A percentile compares a stretch with the other conserved stretches of the same genome.
These are phyloP conservation scores for Phoxinus dragarum DNA, from an alignment of 2,797 vertebrate species.

Conservation along the genomic window DNA sequence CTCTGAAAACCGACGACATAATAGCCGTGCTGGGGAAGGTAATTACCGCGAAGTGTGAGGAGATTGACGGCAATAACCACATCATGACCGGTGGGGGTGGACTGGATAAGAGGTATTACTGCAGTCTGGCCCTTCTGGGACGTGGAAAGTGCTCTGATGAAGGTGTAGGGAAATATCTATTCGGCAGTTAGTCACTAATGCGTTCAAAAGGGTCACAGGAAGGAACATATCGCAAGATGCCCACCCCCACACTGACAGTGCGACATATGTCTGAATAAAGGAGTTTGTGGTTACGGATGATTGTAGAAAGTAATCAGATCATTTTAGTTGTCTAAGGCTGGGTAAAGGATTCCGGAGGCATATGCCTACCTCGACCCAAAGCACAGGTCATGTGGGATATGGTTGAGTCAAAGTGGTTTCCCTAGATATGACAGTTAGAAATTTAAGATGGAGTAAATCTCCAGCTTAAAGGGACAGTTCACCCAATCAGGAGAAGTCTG, in stretches of 20 bases:
- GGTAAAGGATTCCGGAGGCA: background rate
- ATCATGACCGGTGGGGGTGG: conserved; percentile 27
- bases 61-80: conserved; percentile 71
- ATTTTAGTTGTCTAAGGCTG: background rate
- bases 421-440: background rate
- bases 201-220: background rate
- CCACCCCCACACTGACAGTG: background rate
- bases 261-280: conserved; percentile 7
- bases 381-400: background rate
- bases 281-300: conserved; percentile 14
- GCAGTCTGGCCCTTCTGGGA: conserved; percentile 38
- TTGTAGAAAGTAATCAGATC: background rate
- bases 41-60: conserved; percentile 70
- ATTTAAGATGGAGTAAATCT: background rate
- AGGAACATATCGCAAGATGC: background rate
- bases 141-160: conserved; percentile 29
- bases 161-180: conserved; percentile 18
- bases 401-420: conserved; percentile 1
- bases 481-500: background rate
- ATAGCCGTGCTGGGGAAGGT: conserved; percentile 68
- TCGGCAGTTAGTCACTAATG: conserved; percentile 8
- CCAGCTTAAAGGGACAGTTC: background rate
- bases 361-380: background rate
- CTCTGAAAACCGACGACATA: conserved; percentile 65
- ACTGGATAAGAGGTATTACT: conserved; percentile 6